phyloP scores from a whole-genome alignment of 2,888 invertebrate species.

The Thysanoteuthis rhombus region DNA sequence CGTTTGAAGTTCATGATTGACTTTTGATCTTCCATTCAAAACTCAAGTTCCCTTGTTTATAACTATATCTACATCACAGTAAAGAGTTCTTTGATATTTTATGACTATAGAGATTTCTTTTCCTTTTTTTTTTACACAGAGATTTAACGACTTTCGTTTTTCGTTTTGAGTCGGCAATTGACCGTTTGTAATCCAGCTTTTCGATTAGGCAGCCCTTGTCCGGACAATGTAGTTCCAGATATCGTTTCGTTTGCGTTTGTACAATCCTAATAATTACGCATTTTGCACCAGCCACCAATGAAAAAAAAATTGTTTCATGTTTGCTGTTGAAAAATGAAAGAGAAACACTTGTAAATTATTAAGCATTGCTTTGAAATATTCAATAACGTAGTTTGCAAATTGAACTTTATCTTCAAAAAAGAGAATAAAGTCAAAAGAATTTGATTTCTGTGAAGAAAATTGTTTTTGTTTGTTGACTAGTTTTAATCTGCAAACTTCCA shows the following conservation, averaged over 20 bases:
- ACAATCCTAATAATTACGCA: neutral
- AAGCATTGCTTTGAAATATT: neutral
- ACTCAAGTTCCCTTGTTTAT: neutral
- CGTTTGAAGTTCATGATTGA: neutral
- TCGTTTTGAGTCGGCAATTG: neutral
- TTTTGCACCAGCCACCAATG: neutral
- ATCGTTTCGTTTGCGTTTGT: slow-evolving; percentile 12
- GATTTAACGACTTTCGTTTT: neutral
- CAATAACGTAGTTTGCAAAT: neutral
- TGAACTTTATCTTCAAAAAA: neutral
- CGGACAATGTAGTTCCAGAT: neutral
- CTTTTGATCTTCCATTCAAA: neutral
- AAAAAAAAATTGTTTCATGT: neutral
- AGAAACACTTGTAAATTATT: neutral
- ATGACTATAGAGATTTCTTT: neutral
- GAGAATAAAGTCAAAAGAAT: neutral
- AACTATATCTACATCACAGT: neutral
- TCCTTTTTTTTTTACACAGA: neutral
- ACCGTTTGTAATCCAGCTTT: neutral
- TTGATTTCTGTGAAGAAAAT: neutral
- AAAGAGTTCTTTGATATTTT: neutral
- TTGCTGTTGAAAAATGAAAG: neutral
- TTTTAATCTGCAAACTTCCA: neutral
- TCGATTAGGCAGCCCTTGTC: neutral
- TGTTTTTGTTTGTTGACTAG: neutral